phyloP scores from a whole-genome alignment of 2,797 vertebrate species.

The Thunnus albacares region DNA sequence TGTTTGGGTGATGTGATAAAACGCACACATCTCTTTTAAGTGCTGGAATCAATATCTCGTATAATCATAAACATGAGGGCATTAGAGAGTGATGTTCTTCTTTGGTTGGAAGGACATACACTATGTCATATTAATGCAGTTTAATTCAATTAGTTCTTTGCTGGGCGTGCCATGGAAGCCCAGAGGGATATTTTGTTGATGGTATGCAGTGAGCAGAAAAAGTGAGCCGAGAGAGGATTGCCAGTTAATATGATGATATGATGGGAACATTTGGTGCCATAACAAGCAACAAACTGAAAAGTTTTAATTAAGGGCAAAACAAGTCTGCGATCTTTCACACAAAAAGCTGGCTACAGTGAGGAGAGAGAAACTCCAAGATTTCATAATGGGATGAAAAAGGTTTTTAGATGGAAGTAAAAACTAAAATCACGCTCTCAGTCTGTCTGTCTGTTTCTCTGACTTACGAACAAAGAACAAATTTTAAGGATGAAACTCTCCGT shows the following conservation, averaged over 20 bases:
- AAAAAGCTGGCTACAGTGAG: constrained; percentile 44
- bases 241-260: constrained; percentile 74
- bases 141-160: constrained; percentile 79
- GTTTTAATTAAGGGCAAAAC: constrained; percentile 80
- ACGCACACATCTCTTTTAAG: constrained; percentile 71
- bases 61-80: constrained; percentile 78
- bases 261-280: constrained; percentile 68
- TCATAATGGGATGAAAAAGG: constrained; percentile 46
- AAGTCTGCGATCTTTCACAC: constrained; percentile 53
- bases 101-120: constrained; percentile 63
- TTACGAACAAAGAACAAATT: constrained; percentile 59
- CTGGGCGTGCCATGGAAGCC: constrained; percentile 60
- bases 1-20: constrained; percentile 71
- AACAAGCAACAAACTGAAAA: constrained; percentile 78
- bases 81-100: constrained; percentile 64
- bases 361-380: constrained; percentile 38
- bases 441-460: constrained; percentile 27
- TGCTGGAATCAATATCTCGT: constrained; percentile 76
- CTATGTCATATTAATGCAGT: constrained; percentile 76
- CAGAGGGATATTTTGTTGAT: constrained; percentile 76
- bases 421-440: constrained; percentile 48
- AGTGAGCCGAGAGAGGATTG: constrained; percentile 72
- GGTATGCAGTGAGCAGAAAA: constrained; percentile 55
- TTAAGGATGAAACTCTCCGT: constrained; percentile 43
- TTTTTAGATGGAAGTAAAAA: constrained; percentile 57